Percentiles rank a stretch among this genome's conserved stretches.
Evolutionary conservation across 2,113 vertebrate genomes (phyloP).

Genomic region (Ailuropoda melanoleuca): DNA sequence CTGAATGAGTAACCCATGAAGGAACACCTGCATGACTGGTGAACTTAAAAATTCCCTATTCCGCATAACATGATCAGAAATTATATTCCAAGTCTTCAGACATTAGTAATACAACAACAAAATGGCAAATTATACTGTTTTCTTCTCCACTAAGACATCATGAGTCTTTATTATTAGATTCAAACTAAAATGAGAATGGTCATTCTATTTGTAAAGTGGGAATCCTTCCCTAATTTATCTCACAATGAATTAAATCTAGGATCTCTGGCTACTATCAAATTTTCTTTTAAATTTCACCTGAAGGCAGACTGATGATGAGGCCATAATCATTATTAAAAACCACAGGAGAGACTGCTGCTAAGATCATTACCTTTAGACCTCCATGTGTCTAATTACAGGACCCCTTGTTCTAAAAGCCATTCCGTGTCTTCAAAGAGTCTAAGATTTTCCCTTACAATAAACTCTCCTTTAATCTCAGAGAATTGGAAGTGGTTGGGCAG

Average conservation of each 20-base stretch:
- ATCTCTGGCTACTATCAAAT: not conserved
- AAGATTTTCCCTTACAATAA: not conserved
- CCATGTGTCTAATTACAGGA: slow-evolving; percentile 40
- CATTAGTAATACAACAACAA: not conserved
- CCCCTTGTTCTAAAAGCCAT: slow-evolving; percentile 6
- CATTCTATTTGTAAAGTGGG: not conserved
- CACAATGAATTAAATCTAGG: not conserved
- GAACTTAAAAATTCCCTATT: not conserved
- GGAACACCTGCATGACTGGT: slow-evolving; percentile 57
- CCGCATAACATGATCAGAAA: not conserved
- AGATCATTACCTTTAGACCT: not conserved
- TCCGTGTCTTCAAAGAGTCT: not conserved
- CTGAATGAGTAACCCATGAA: slow-evolving; percentile 55
- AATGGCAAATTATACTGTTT: not conserved
- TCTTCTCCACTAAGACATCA: not conserved
- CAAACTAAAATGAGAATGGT: not conserved
- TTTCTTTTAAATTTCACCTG: slow-evolving; percentile 38
- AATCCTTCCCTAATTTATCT: not conserved
- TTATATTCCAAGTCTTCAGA: not conserved
- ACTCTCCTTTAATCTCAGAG: slow-evolving; percentile 24
- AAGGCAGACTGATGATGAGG: not conserved
- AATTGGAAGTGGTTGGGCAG: not conserved
- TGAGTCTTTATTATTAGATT: not conserved
- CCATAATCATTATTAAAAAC: slow-evolving; percentile 23
- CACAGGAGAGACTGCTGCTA: not conserved